A percentile compares a stretch with the other conserved stretches of the same genome.
These are phyloP conservation scores for Rhinogobio ventralis DNA, from an alignment of 2,797 vertebrate species.

Conservation along the genomic window DNA sequence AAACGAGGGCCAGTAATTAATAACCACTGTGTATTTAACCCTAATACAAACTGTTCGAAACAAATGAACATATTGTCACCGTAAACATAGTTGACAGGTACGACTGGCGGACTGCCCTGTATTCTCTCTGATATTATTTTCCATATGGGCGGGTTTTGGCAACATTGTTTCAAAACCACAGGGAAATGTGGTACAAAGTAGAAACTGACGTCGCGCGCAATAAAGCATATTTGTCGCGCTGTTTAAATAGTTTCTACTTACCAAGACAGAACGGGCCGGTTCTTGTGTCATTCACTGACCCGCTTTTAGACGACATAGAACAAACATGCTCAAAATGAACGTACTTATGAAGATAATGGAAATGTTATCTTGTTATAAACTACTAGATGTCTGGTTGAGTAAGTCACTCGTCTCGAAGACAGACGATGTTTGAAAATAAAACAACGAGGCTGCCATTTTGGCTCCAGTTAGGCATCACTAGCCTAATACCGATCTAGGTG, in stretches of 20 bases:
- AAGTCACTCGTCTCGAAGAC: not conserved
- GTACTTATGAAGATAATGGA: not conserved
- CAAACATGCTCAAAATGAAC: not conserved
- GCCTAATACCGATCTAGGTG: constrained; percentile 44
- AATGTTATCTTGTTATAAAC: not conserved
- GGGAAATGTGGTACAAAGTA: not conserved
- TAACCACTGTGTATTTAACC: not conserved
- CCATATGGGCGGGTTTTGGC: not conserved
- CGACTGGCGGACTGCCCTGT: not conserved
- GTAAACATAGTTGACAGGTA: not conserved
- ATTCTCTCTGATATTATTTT: not conserved
- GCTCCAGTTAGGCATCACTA: constrained; percentile 54
- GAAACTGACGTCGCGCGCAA: not conserved
- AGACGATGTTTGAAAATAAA: constrained; percentile 27
- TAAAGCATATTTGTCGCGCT: constrained; percentile 7
- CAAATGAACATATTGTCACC: not conserved
- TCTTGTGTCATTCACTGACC: constrained; percentile 10
- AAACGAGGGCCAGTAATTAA: not conserved
- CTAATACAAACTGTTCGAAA: not conserved
- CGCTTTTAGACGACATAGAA: not conserved
- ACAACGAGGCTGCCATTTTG: constrained; percentile 64
- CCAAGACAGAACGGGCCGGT: constrained; percentile 9
- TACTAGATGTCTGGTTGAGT: not conserved
- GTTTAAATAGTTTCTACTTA: constrained; percentile 20
- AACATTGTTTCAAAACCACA: not conserved